Base-by-base conservation (phyloP, 2,113 vertebrate genomes). In the Halichoeres trimaculatus region DNA sequence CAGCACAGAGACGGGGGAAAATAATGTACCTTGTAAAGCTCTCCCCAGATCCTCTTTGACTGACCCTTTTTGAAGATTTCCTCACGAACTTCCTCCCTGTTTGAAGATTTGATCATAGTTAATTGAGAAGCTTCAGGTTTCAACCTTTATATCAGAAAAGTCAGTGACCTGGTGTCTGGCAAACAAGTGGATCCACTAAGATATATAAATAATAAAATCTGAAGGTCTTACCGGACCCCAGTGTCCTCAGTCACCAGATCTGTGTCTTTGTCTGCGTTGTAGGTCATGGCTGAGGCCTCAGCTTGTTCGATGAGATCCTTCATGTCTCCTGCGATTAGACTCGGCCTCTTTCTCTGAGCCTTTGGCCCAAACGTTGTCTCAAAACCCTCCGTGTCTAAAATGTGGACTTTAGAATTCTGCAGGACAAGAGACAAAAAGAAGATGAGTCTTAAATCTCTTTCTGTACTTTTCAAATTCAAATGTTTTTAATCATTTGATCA, bases 51-150 rank as follows among this genome's bases (percentile, higher is more conserved):
- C 89, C 98, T 95, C 84, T 92, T 99, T 59, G 98, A 99, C 66
- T 99, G 98, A 26, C 98, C 98, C 86, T 99, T 99, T 86, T 96
- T 99, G 83, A 95, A 99, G 63, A 99, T 98, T 67, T 99, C 98
- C 80, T 99, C 96, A 41, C 95, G 95, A 8, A 76, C 95, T 90
- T 98, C 97, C 7, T 94, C 92, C 78, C 98, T 99, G 90, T 81
- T 16, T 24, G 8, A 59, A 59, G 64, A 63, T 19, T 1, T 35
- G 2, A 79, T 19, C 7, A 16, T 11, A 26, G 10, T 34, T 2
- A 10, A 58, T 40, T 12, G 23, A 52, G 48, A 24, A 36, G 2
- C 1, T 10, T 30, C 24, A 20, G 30, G 48, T 13, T 51, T 50
- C 11, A 0, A 40, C n/a, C 2, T 35, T 61, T 38, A 41, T 52